phyloP scores from a whole-genome alignment of 2,888 invertebrate species.

The Ectropis crepuscularia region DNA sequence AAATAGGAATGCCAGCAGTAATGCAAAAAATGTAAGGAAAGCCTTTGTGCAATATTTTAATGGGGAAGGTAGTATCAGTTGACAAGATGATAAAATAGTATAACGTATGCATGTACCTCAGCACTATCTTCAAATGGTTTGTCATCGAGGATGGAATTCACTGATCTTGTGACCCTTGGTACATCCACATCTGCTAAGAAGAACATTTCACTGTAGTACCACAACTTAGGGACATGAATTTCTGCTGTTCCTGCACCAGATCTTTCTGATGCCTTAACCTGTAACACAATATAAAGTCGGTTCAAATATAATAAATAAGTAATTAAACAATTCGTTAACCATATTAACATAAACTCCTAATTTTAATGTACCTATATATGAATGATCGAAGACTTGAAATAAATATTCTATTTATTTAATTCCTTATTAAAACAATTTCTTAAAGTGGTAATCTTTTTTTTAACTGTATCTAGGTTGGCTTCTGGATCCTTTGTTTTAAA shows the following conservation, averaged over 20 bases:
- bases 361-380: no score
- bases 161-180: conserved; percentile 21
- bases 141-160: conserved; percentile 23
- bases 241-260: conserved; percentile 23
- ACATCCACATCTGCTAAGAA: conserved; percentile 26
- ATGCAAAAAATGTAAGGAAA: conserved; percentile 26
- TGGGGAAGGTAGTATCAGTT: conserved; percentile 21
- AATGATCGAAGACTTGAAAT: no score
- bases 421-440: no score
- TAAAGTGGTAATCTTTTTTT: no score
- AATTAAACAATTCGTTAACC: no score
- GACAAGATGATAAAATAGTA: conserved; percentile 25
- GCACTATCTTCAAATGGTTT: conserved; percentile 25
- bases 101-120: conserved; percentile 18
- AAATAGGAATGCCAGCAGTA: conserved; percentile 17
- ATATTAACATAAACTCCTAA: no score
- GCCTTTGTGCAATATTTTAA: conserved; percentile 22
- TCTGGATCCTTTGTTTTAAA: no score
- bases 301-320: conserved; percentile 21
- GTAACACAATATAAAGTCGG: conserved; percentile 20
- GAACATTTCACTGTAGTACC: conserved; percentile 28
- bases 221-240: conserved; percentile 29
- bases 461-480: no score
- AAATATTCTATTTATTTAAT: no score
- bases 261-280: conserved; percentile 15